Conservation (phyloP, 2,888 invertebrate species). For the Drosophila suboccidentalis region DNA sequence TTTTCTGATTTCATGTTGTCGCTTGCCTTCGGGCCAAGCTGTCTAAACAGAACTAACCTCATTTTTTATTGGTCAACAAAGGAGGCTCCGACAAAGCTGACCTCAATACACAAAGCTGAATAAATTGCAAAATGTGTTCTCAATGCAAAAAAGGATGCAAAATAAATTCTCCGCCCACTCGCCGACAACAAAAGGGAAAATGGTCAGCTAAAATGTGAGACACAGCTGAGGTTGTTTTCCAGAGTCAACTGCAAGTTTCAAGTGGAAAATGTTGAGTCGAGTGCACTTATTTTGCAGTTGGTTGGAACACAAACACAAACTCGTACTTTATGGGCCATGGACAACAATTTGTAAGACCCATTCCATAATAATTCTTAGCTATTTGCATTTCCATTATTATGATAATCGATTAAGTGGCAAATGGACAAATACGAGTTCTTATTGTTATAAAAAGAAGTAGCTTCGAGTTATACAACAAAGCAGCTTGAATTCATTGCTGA, state of each 20-base stretch:
- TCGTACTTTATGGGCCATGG: constrained; percentile 51
- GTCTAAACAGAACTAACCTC: constrained; percentile 77
- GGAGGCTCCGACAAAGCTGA: constrained; percentile 59
- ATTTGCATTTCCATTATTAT: constrained; percentile 40
- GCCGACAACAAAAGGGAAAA: constrained; percentile 9
- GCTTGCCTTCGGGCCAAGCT: constrained; percentile 49
- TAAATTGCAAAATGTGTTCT: constrained; percentile 75
- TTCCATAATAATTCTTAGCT: constrained; percentile 44
- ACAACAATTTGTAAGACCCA: constrained; percentile 53
- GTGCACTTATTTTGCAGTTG: constrained; percentile 41
- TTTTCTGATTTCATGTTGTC: constrained; percentile 6
- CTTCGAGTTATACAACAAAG: neutral
- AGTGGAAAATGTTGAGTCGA: constrained; percentile 26
- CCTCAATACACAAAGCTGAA: constrained; percentile 76
- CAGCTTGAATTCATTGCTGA: neutral
- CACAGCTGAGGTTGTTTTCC: constrained; percentile 13
- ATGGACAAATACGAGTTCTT: neutral
- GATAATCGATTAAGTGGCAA: constrained; percentile 30
- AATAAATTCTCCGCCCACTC: constrained; percentile 65
- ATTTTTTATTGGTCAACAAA: constrained; percentile 69
- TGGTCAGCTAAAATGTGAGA: constrained; percentile 48
- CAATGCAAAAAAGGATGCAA: constrained; percentile 72
- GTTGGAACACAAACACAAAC: constrained; percentile 18
- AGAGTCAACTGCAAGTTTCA: constrained; percentile 16
- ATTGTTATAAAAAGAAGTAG: neutral